These are phyloP conservation scores for Engraulis encrasicolus DNA, from an alignment of 2,113 vertebrate genomes.

Conservation along the genomic window DNA sequence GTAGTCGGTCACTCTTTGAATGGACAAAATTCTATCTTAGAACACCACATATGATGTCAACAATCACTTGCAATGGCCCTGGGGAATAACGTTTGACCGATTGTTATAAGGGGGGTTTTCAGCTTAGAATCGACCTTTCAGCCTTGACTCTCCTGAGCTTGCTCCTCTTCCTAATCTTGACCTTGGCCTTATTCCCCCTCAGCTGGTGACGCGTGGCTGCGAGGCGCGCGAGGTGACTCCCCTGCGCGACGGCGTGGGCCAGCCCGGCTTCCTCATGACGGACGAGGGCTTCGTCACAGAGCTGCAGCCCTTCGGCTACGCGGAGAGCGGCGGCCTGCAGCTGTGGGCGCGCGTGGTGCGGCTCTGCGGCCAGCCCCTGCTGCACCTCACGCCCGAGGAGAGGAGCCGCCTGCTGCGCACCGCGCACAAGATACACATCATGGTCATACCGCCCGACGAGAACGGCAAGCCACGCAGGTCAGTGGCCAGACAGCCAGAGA, in stretches of 20 bases:
- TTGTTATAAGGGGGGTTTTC: too few species aligned
- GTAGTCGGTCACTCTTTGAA: too few species aligned
- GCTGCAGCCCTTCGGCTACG: conserved; percentile 87
- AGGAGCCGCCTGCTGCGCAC: conserved; percentile 78
- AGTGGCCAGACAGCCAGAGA: conserved; percentile 29
- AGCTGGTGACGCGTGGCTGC: conserved; percentile 88
- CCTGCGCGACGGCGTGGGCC: conserved; percentile 83
- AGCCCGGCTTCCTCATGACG: conserved; percentile 87
- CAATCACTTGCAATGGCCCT: too few species aligned
- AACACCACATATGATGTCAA: too few species aligned
- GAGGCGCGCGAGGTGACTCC: conserved; percentile 86
- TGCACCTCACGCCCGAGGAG: conserved; percentile 76
- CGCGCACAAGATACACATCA: conserved; percentile 87
- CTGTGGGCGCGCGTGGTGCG: conserved; percentile 84
- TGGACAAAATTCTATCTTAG: too few species aligned
- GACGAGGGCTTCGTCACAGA: conserved; percentile 86
- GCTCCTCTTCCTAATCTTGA: background rate
- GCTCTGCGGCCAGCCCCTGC: conserved; percentile 81
- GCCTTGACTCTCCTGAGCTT: background rate
- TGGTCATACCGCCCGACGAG: conserved; percentile 86
- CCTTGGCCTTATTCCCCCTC: background rate
- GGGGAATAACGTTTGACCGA: too few species aligned
- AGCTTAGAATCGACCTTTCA: background rate
- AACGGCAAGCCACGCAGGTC: conserved; percentile 89
- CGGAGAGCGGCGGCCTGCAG: conserved; percentile 85